Evolutionary conservation across 2,888 invertebrate genomes (phyloP), one percentile per base, ranked within the genome.

Genomic region (Boloria selene): DNA sequence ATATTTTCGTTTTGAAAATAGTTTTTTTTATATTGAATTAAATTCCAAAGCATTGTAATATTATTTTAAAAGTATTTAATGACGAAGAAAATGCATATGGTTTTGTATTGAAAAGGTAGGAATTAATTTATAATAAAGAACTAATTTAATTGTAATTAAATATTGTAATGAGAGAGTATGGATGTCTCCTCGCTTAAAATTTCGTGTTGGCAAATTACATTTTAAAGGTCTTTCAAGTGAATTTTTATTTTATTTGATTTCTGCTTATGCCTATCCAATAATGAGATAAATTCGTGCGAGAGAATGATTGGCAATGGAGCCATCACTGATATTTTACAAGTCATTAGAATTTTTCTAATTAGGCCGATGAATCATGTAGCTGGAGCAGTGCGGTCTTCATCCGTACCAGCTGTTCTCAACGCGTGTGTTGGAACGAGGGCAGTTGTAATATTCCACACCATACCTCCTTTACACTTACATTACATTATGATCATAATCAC

Each of bases 191-290:
- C 60, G 44, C 53, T 53, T 61, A 31, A 58, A 61, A 54, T 75
- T 79, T 81, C 80, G 77, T 84, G 81, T 84, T 85, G 84, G 83
- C 82, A 84, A 85, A 84, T 81, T 72, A n/a, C 65, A 69, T 61
- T 68, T 42, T 45, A n/a, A 54, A 53, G 0, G 38, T 56, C 6
- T 7, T 45, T 10, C 14, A 16, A 16, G 3, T 59, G 3, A 10
- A 17, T 47, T 31, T 31, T 26, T 3, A 17, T 47, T 31, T 26
- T 26, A 13, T 13, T 61, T 64, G 16, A 42, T 26, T 52, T 60
- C 26, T 16, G 47, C 44, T 49, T 45, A 26, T 14, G 16, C 47
- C 45, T 53, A 47, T 60, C 16, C 38, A 54, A 56, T 47, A 61
- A 68, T 68, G 64, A 69, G 64, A 60, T 14, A 61, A 65, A 70